These are phyloP conservation scores for Esox masquinongy DNA, from an alignment of 2,797 vertebrate genomes.

Conservation along the genomic window DNA sequence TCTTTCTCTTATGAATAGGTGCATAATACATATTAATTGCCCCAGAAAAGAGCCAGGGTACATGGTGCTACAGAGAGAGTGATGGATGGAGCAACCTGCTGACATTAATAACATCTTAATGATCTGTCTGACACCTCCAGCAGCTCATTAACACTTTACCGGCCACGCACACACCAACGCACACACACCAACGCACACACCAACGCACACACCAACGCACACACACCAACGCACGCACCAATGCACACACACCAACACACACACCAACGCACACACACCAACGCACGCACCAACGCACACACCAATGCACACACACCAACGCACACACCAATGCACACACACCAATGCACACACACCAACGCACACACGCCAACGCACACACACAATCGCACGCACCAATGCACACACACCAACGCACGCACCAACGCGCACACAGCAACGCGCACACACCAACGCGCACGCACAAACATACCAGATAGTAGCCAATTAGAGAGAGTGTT, in stretches of 20 bases:
- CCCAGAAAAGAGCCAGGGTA: constrained; percentile 45
- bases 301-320: constrained; percentile 3
- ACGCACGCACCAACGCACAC: constrained; percentile 12
- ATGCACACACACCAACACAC: constrained; percentile 15
- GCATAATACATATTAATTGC: constrained; percentile 64
- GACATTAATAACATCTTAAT: constrained; percentile 76
- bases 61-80: constrained; percentile 36
- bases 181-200: constrained; percentile 10
- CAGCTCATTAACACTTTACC: constrained; percentile 70
- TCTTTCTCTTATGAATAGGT: constrained; percentile 15
- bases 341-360: constrained; percentile 13
- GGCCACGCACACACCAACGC: constrained; percentile 18
- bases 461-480: constrained; percentile 14
- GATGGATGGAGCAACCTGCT: constrained; percentile 67
- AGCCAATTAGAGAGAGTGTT: constrained; percentile 68
- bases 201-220: neutral
- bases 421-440: neutral
- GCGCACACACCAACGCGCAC: constrained; percentile 9
- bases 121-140: constrained; percentile 65
- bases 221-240: constrained; percentile 21
- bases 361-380: constrained; percentile 12
- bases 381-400: constrained; percentile 11
- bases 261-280: constrained; percentile 18
- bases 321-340: constrained; percentile 20
- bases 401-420: constrained; percentile 21